Percentiles rank a stretch among this genome's conserved stretches.
phyloP scores from a whole-genome alignment of 92 coral and sea anemone genomes.

The Paramuricea clavata region DNA sequence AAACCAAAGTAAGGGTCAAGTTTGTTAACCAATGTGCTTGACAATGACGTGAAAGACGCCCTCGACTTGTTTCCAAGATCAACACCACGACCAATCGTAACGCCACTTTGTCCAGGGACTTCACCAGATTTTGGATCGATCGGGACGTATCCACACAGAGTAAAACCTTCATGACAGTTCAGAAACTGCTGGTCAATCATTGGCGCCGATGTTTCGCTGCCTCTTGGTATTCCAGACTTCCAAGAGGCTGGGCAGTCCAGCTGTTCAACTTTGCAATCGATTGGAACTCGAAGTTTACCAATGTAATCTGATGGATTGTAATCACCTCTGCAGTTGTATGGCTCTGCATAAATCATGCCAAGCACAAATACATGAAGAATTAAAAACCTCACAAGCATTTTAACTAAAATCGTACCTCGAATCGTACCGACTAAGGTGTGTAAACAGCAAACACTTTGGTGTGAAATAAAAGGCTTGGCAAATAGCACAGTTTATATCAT shows the following conservation, averaged over 20 bases:
- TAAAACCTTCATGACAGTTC: no score
- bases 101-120: constrained; percentile 54
- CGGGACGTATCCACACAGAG: no score
- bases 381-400: neutral
- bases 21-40: no score
- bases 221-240: constrained; percentile 5
- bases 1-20: no score
- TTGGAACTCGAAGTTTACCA: neutral
- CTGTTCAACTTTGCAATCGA: neutral
- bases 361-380: neutral
- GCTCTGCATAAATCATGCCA: neutral
- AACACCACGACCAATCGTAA: no score
- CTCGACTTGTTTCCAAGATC: no score
- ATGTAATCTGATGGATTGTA: neutral
- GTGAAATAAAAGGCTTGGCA: no score
- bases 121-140: constrained; percentile 33
- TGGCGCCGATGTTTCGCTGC: neutral
- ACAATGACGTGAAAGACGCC: no score
- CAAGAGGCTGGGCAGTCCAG: neutral
- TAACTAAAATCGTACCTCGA: neutral
- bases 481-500: no score
- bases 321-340: neutral
- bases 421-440: no score
- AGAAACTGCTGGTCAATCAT: no score
- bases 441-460: no score